A percentile compares a stretch with the other conserved stretches of the same genome.
Evolutionary conservation across 2,888 invertebrate genomes (phyloP).

Genomic region (Thelaira solivaga): DNA sequence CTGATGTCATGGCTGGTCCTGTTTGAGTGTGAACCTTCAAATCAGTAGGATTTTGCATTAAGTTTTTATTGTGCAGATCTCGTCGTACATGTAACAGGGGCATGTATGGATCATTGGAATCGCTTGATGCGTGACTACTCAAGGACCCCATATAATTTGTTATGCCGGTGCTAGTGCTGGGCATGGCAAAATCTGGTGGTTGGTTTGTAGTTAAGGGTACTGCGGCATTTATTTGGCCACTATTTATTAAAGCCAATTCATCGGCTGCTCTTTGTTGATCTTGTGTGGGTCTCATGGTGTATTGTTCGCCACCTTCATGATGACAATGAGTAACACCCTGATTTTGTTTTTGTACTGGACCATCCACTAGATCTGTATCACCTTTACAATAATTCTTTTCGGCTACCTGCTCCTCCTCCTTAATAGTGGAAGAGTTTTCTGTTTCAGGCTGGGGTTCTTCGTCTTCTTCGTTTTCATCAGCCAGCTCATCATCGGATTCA

Average conservation of each 20-base stretch:
- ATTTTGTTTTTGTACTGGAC: constrained; percentile 56
- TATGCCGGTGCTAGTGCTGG: constrained; percentile 57
- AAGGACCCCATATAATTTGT: constrained; percentile 63
- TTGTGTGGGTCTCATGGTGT: constrained; percentile 86
- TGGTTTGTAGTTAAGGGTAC: constrained; percentile 36
- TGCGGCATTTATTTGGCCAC: background rate
- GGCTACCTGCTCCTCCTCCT: constrained; percentile 64
- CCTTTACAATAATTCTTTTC: constrained; percentile 30
- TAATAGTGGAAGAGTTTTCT: constrained; percentile 48
- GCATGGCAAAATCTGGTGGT: constrained; percentile 62
- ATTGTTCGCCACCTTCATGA: constrained; percentile 81
- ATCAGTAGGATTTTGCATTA: constrained; percentile 54
- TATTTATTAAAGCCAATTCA: constrained; percentile 58
- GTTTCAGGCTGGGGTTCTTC: constrained; percentile 57
- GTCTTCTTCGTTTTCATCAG: constrained; percentile 60
- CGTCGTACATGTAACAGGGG: constrained; percentile 86
- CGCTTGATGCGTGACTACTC: constrained; percentile 57
- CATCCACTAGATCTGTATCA: constrained; percentile 53
- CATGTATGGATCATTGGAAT: constrained; percentile 74
- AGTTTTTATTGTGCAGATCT: constrained; percentile 81
- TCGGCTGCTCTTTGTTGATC: constrained; percentile 72
- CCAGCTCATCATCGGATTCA: constrained; percentile 71
- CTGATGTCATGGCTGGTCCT: constrained; percentile 62
- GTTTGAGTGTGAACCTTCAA: constrained; percentile 67
- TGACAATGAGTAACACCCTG: constrained; percentile 84